A percentile compares a stretch with the other conserved stretches of the same genome.
Conservation (phyloP, 2,888 invertebrate species). For the Gryllus longicercus region DNA sequence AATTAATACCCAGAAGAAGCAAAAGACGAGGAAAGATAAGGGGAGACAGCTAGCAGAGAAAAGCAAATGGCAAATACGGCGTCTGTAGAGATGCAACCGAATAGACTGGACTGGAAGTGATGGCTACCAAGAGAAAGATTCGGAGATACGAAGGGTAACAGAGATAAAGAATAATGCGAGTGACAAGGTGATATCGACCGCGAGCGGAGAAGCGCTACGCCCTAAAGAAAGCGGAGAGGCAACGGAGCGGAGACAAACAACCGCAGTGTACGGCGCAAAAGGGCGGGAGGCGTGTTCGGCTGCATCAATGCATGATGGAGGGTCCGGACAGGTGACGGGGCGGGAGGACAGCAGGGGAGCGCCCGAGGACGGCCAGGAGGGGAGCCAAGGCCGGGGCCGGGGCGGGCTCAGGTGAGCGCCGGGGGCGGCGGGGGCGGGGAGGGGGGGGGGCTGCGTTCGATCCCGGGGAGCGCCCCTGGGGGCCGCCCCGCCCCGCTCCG, state of each 20-base stretch:
- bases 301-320: not conserved
- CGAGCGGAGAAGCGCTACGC: no score
- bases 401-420: not conserved
- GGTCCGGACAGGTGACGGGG: not conserved
- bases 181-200: not conserved
- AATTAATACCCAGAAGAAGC: no score
- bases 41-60: no score
- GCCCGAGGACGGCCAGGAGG: no score
- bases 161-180: slow-evolving; percentile 23
- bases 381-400: not conserved
- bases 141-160: slow-evolving; percentile 11
- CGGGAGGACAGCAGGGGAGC: no score
- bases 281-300: not conserved
- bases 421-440: not conserved
- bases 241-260: no score
- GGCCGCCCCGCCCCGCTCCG: not conserved
- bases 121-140: slow-evolving; percentile 6
- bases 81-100: not conserved
- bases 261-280: not conserved
- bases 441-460: not conserved
- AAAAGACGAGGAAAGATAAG: no score
- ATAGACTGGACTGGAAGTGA: slow-evolving; percentile 25
- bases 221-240: no score
- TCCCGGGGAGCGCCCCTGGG: not conserved
- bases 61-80: not conserved